phyloP scores from a whole-genome alignment of 2,113 vertebrate species.

The Elgaria multicarinata region DNA sequence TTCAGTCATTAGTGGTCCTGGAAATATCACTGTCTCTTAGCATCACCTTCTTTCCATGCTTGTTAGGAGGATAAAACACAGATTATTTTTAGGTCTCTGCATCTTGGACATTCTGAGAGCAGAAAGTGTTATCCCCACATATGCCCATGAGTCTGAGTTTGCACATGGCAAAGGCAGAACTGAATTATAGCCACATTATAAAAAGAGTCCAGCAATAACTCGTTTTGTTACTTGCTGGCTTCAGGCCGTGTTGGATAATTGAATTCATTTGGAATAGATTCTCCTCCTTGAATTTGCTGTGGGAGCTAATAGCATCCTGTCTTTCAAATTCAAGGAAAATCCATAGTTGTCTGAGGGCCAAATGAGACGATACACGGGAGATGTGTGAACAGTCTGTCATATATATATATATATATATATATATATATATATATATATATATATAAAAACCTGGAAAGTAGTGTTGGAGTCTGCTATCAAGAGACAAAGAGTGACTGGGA shows the following conservation, averaged over 20 bases:
- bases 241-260: constrained; percentile 39
- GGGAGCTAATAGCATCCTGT: constrained; percentile 70
- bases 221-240: constrained; percentile 38
- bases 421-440: too few relatives aligned
- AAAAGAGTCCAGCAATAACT: constrained; percentile 39
- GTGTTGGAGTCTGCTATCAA: too few relatives aligned
- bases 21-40: background rate
- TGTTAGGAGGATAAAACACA: background rate
- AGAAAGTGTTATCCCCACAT: constrained; percentile 13
- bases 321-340: constrained; percentile 74
- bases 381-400: background rate
- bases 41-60: background rate
- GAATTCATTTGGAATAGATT: constrained; percentile 67
- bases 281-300: constrained; percentile 52
- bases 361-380: background rate
- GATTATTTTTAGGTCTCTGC: background rate
- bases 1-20: background rate
- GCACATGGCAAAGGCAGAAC: constrained; percentile 33
- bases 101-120: background rate
- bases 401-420: too few relatives aligned
- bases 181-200: constrained; percentile 46
- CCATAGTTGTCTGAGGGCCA: constrained; percentile 51
- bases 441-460: background rate
- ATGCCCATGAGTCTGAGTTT: constrained; percentile 10
- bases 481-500: background rate